Percentiles rank a stretch among this genome's conserved stretches.
Evolutionary conservation across 2,113 vertebrate genomes (phyloP).

Genomic region (Periophthalmus modestus): DNA sequence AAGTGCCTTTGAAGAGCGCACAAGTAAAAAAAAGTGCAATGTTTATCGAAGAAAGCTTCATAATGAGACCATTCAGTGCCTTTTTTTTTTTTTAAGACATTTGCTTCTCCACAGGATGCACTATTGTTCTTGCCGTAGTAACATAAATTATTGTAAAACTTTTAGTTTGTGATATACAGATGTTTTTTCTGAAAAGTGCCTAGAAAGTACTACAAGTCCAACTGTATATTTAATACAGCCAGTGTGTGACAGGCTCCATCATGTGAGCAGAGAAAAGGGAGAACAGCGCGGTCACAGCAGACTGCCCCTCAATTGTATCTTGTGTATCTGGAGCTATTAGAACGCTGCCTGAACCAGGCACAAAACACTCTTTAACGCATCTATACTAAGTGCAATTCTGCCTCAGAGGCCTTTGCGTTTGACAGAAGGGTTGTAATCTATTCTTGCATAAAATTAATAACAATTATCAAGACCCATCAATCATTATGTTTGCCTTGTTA

Average conservation of each 20-base stretch:
- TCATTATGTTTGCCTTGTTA: constrained; percentile 32
- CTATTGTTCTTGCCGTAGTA: constrained; percentile 30
- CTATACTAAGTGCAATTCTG: constrained; percentile 41
- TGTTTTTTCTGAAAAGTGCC: background rate
- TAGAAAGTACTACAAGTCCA: constrained; percentile 16
- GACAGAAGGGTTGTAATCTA: constrained; percentile 40
- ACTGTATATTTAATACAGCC: constrained; percentile 10
- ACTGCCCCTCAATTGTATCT: constrained; percentile 32
- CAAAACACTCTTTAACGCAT: constrained; percentile 48
- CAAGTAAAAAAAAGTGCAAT: constrained; percentile 35
- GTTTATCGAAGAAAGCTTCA: constrained; percentile 29
- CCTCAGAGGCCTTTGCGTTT: constrained; percentile 23
- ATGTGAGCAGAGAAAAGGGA: constrained; percentile 29
- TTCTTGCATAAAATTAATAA: constrained; percentile 36
- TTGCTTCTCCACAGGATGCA: constrained; percentile 12
- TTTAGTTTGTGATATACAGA: background rate
- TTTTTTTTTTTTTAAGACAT: constrained; percentile 36
- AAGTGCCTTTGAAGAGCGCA: constrained; percentile 67
- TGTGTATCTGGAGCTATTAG: constrained; percentile 20
- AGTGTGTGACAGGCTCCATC: constrained; percentile 41
- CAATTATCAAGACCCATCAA: constrained; percentile 9
- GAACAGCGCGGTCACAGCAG: constrained; percentile 24
- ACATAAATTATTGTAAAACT: constrained; percentile 16
- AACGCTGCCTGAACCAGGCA: constrained; percentile 53
- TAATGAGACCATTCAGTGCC: constrained; percentile 45